Evolutionary conservation across 37 sponge, comb jelly and placozoan genomes (phyloP).

Genomic region (Eunapius fragilis): DNA sequence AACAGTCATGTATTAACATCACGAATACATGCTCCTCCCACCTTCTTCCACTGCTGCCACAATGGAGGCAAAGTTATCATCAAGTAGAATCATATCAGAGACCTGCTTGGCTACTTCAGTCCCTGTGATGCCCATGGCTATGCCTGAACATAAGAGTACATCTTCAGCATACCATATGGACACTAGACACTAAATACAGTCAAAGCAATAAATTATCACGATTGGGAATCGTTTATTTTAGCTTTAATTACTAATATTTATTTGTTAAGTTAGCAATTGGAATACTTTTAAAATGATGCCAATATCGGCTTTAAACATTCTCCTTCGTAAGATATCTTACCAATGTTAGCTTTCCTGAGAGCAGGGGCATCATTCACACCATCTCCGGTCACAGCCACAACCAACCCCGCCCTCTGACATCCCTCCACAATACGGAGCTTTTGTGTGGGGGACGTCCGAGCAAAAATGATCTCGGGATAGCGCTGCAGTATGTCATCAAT

Average conservation of each 20-base stretch:
- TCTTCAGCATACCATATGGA: neutral
- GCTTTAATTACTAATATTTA: no score
- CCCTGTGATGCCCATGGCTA: slow-evolving; percentile 99
- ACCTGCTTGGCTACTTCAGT: slow-evolving; percentile 99
- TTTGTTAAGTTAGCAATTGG: no score
- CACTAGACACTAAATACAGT: no score
- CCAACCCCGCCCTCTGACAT: slow-evolving; percentile 89
- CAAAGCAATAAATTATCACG: no score
- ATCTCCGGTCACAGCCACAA: slow-evolving; percentile 99
- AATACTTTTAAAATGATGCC: no score
- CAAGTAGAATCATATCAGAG: slow-evolving; percentile 98
- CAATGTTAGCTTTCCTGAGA: slow-evolving; percentile 96
- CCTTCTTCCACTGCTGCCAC: slow-evolving; percentile 98
- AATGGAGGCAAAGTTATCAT: slow-evolving; percentile 99
- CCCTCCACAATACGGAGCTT: slow-evolving; percentile 98
- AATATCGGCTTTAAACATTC: no score
- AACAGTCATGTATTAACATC: neutral
- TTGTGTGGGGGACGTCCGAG: slow-evolving; percentile 97
- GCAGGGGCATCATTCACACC: slow-evolving; percentile 99
- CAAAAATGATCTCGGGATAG: slow-evolving; percentile 94
- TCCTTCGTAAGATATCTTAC: slow-evolving; percentile 52
- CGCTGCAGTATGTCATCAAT: slow-evolving; percentile 70
- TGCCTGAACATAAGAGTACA: slow-evolving; percentile 44
- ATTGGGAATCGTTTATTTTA: no score
- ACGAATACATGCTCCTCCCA: neutral